Evolutionary conservation across 2,888 invertebrate genomes (phyloP).

Genomic region (Pharmacophagus antenor): DNA sequence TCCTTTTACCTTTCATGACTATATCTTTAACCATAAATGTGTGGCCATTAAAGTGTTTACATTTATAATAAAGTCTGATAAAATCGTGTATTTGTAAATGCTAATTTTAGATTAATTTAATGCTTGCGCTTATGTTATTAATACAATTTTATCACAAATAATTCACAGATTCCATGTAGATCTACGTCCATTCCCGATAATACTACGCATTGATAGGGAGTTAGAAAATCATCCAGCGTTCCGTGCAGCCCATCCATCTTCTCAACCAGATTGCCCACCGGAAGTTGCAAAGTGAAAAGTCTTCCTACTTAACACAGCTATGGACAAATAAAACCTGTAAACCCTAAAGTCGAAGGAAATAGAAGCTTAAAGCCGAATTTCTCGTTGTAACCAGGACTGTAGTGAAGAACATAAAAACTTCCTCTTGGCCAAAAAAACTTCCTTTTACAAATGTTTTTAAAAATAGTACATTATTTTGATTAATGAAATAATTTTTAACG

Average conservation of each 20-base stretch:
- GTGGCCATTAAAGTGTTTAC: too few relatives aligned
- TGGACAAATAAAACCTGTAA: neutral
- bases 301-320: neutral
- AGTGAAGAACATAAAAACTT: neutral
- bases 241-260: constrained; percentile 93
- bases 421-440: neutral
- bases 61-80: neutral
- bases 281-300: constrained; percentile 86
- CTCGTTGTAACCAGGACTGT: constrained; percentile 1
- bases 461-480: neutral
- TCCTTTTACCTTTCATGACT: too few relatives aligned
- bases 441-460: constrained; percentile 4
- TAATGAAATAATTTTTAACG: too few relatives aligned
- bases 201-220: constrained; percentile 91
- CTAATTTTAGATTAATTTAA: too few relatives aligned
- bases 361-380: constrained; percentile 3
- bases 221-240: constrained; percentile 94
- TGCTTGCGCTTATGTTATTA: too few relatives aligned
- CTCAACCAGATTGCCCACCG: constrained; percentile 97
- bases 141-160: too few relatives aligned
- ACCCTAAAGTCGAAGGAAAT: constrained; percentile 4
- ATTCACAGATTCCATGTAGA: constrained; percentile 92
- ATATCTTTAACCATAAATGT: too few relatives aligned
- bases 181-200: constrained; percentile 92
- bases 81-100: too few relatives aligned